Evolutionary conservation across 2,888 invertebrate species (phyloP).

Genomic region (Tipula unca): DNA sequence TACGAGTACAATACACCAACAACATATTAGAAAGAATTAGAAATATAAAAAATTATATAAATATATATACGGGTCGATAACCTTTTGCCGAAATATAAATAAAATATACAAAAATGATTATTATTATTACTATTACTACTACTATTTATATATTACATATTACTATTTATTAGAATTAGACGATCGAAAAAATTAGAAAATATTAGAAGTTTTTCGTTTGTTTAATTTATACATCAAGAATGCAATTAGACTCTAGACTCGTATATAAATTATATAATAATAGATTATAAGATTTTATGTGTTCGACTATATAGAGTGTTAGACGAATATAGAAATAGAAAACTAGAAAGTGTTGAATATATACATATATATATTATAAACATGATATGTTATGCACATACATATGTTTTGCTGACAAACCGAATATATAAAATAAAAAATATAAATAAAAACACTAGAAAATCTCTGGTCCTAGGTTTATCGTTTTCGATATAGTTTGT

Average conservation of each 20-base stretch:
- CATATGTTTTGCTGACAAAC: neutral
- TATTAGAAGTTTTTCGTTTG: neutral
- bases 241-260: neutral
- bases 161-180: neutral
- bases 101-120: neutral
- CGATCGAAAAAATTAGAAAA: neutral
- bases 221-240: neutral
- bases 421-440: neutral
- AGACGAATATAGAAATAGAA: neutral
- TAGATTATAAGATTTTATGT: neutral
- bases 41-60: neutral
- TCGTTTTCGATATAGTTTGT: neutral
- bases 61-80: neutral
- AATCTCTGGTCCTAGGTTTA: neutral
- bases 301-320: neutral
- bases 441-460: neutral
- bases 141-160: no score
- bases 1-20: neutral
- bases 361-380: no score
- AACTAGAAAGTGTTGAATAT: neutral
- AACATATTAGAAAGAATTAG: neutral
- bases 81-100: slow-evolving; percentile 8
- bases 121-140: no score
- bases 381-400: neutral
- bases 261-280: no score